Conservation (phyloP, 1,140 invertebrate species). For the Leptonema lineaticorne region DNA sequence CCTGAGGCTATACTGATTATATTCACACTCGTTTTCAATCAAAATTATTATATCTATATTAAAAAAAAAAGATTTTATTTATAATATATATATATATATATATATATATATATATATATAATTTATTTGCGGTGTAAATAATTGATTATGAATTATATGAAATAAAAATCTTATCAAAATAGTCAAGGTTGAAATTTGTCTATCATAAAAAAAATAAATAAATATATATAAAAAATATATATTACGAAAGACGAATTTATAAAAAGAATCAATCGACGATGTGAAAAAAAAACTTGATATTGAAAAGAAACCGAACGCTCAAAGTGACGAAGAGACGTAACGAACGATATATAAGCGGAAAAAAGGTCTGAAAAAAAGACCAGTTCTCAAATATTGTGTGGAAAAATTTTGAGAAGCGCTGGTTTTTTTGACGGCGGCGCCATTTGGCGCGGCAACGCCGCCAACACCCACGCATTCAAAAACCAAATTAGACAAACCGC, state of each 20-base stretch:
- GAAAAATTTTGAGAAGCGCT: slow-evolving; percentile 4
- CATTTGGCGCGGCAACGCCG: slow-evolving; percentile 5
- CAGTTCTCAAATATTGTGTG: background rate
- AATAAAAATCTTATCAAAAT: background rate
- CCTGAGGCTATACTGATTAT: too few relatives aligned
- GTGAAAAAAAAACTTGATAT: background rate
- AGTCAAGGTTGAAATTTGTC: slow-evolving; percentile 1
- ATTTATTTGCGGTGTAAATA: background rate
- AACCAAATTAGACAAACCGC: slow-evolving; percentile 10
- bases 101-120: background rate
- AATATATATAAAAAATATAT: background rate
- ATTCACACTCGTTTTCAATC: too few relatives aligned
- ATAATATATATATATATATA: too few relatives aligned
- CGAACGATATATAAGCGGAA: background rate
- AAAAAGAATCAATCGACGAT: too few relatives aligned
- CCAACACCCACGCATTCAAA: background rate
- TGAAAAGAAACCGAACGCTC: background rate
- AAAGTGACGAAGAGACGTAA: background rate
- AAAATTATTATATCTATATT: too few relatives aligned
- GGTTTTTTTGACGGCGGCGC: background rate
- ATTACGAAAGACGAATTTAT: background rate
- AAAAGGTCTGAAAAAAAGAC: too few relatives aligned
- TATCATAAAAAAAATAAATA: background rate
- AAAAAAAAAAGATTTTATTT: too few relatives aligned
- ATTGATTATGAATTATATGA: too few relatives aligned